Evolutionary conservation across 1,140 invertebrate species (phyloP).

Genomic region (Papilio helenus): DNA sequence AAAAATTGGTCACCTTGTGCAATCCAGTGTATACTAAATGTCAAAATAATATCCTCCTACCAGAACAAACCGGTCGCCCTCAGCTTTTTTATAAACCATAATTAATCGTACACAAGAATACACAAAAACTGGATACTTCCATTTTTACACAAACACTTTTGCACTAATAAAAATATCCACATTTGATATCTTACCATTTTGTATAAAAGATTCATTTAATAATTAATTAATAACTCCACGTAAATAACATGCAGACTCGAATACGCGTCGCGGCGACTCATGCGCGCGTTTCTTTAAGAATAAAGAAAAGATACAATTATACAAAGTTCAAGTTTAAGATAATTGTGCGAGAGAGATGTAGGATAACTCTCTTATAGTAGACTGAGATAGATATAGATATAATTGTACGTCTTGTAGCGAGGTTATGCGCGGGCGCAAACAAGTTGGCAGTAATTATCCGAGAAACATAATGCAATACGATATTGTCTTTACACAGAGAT

Average conservation of each 20-base stretch:
- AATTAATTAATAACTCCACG: conserved; percentile 6
- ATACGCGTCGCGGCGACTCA: neutral
- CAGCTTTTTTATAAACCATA: conserved; percentile 15
- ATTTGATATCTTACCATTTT: conserved; percentile 2
- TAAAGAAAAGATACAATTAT: conserved; percentile 19
- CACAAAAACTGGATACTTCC: conserved; percentile 4
- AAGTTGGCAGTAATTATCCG: conserved; percentile 14
- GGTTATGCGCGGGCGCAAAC: conserved; percentile 18
- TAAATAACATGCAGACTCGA: neutral
- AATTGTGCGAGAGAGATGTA: neutral
- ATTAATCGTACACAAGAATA: neutral
- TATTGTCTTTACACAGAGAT: neutral
- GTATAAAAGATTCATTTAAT: neutral
- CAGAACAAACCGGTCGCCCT: neutral
- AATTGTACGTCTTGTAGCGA: conserved; percentile 1
- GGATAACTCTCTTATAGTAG: neutral
- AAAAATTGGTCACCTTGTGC: neutral
- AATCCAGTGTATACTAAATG: neutral
- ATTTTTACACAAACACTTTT: neutral
- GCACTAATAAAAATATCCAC: neutral
- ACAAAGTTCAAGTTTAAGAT: conserved; percentile 27
- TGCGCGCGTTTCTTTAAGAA: conserved; percentile 6
- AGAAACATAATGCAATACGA: neutral
- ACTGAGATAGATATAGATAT: neutral
- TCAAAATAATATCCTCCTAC: neutral